Percentiles rank a stretch among this genome's conserved stretches.
Conservation (phyloP, 2,113 vertebrate species). For the Dromiciops gliroides region DNA sequence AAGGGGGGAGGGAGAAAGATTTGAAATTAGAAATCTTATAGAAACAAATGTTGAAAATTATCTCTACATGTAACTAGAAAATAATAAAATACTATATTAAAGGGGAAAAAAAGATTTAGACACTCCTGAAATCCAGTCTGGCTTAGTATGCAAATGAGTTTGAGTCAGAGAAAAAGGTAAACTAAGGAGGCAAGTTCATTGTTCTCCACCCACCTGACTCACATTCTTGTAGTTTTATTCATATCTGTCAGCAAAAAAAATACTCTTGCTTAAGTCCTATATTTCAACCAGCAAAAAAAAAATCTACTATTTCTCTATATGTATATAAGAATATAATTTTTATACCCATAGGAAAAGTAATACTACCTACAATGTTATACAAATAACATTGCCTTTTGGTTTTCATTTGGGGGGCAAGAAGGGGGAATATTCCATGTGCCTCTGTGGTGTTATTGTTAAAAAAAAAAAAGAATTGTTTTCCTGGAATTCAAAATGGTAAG, state of each 20-base stretch:
- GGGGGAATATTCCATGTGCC: conserved; percentile 2
- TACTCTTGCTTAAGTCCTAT: not conserved
- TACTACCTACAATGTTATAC: not conserved
- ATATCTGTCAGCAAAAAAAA: not conserved
- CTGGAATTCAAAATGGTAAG: conserved; percentile 60
- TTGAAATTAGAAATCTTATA: too few species aligned
- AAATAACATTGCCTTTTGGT: not conserved
- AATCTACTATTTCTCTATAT: not conserved
- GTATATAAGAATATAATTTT: not conserved
- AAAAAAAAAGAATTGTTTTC: conserved; percentile 68
- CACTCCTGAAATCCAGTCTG: not conserved
- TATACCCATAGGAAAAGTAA: not conserved
- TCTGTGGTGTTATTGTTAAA: conserved; percentile 47
- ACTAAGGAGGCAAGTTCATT: not conserved
- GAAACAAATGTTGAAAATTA: too few species aligned
- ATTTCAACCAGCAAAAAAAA: not conserved
- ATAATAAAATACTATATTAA: too few species aligned
- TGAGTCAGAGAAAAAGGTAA: not conserved
- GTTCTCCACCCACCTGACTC: not conserved
- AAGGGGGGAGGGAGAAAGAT: too few species aligned
- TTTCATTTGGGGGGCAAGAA: conserved; percentile 22
- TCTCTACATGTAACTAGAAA: too few species aligned
- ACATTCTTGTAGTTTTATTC: not conserved
- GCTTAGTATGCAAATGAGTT: not conserved
- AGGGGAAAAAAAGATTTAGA: too few species aligned